These are phyloP conservation scores for Myathropa florea DNA, from an alignment of 2,888 invertebrate genomes.

Conservation along the genomic window DNA sequence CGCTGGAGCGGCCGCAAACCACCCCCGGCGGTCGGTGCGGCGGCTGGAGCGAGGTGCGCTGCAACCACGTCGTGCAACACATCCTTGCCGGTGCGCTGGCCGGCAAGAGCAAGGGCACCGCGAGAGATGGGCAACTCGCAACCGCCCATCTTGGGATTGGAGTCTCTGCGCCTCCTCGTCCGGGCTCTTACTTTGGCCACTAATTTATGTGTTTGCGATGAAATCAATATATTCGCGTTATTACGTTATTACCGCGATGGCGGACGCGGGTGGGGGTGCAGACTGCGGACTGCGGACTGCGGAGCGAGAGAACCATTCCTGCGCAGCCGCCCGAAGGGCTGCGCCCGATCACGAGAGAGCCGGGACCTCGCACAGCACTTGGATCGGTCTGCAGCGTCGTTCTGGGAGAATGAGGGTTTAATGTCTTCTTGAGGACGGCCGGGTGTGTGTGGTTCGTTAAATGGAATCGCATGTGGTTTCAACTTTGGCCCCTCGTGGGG, in stretches of 20 bases:
- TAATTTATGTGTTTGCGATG: constrained; percentile 73
- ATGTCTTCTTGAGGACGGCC: constrained; percentile 51
- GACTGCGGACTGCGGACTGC: neutral
- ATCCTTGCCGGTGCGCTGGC: constrained; percentile 38
- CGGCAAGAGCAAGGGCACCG: constrained; percentile 16
- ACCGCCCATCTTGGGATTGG: constrained; percentile 55
- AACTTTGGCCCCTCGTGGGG: constrained; percentile 48
- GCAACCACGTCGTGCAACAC: constrained; percentile 20
- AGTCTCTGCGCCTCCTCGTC: constrained; percentile 53
- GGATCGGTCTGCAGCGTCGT: constrained; percentile 59
- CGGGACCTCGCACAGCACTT: constrained; percentile 17
- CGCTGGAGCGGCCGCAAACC: constrained; percentile 44
- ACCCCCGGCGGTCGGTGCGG: constrained; percentile 41
- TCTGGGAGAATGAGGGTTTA: constrained; percentile 28
- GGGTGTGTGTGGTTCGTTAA: constrained; percentile 59
- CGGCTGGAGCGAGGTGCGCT: neutral
- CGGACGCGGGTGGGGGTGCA: neutral
- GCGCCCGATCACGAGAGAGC: constrained; percentile 8
- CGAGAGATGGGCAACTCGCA: constrained; percentile 51
- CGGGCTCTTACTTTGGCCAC: constrained; percentile 65
- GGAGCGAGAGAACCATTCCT: constrained; percentile 27
- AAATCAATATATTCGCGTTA: constrained; percentile 72
- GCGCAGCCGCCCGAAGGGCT: constrained; percentile 42
- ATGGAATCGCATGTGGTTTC: constrained; percentile 56
- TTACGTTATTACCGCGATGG: constrained; percentile 63